Evolutionary conservation across 2,113 vertebrate species (phyloP).

Genomic region (Picathartes gymnocephalus): DNA sequence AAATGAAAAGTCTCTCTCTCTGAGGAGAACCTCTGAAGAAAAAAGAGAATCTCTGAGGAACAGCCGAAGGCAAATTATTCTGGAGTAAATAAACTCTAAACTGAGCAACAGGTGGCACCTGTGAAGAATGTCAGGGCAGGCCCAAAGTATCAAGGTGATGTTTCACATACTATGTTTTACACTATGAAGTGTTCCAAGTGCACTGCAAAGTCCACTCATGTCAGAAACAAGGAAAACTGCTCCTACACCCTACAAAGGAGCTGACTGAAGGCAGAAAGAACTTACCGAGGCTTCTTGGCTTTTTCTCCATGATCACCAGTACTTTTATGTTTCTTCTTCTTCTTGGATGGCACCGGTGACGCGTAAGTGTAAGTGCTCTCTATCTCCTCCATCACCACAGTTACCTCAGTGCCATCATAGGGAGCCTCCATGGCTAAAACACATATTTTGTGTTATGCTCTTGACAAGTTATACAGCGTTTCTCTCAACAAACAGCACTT

Average conservation of each 20-base stretch:
- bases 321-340: conserved; percentile 85
- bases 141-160: background rate
- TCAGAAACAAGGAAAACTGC: background rate
- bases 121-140: background rate
- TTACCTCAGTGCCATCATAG: conserved; percentile 85
- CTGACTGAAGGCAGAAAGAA: background rate
- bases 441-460: fast-evolving
- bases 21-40: background rate
- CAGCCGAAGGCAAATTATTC: background rate
- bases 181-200: background rate
- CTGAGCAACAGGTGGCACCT: fast-evolving
- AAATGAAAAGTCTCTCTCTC: background rate
- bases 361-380: conserved; percentile 79
- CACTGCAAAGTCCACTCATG: background rate
- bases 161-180: fast-evolving
- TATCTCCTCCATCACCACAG: conserved; percentile 86
- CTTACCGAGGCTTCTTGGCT: conserved; percentile 90
- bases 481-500: background rate
- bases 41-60: background rate
- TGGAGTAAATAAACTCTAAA: background rate
- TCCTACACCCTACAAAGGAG: background rate
- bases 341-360: conserved; percentile 82
- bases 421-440: conserved; percentile 80
- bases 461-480: fast-evolving
- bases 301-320: conserved; percentile 79